These are phyloP conservation scores for Conopomorpha cramerella DNA, from an alignment of 1,140 invertebrate genomes.

Conservation along the genomic window DNA sequence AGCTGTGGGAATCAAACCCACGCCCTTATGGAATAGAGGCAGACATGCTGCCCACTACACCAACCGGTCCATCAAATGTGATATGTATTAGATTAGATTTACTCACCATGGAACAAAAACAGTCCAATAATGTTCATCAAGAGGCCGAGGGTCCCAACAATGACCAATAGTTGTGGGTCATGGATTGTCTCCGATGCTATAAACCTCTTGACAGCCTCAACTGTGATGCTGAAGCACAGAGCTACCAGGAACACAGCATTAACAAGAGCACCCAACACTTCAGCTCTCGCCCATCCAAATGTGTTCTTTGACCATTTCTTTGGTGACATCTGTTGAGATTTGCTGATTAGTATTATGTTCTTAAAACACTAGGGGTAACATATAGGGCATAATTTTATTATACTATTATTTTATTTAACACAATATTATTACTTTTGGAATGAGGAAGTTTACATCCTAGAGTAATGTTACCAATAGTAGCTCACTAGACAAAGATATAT, in stretches of 20 bases:
- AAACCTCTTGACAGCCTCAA: slow-evolving; percentile 89
- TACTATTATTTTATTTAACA: too few relatives aligned
- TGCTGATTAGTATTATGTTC: too few relatives aligned
- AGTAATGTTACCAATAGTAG: too few relatives aligned
- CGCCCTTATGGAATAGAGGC: too few relatives aligned
- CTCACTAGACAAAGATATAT: too few relatives aligned
- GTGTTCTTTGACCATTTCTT: slow-evolving; percentile 96
- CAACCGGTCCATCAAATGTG: too few relatives aligned
- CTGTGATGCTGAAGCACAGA: slow-evolving; percentile 89
- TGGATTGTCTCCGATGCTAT: slow-evolving; percentile 85
- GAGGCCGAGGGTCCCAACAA: slow-evolving; percentile 79
- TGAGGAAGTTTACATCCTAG: too few relatives aligned
- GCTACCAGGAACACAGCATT: slow-evolving; percentile 94
- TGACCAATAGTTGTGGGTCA: slow-evolving; percentile 74
- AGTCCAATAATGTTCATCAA: slow-evolving; percentile 84
- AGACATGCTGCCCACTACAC: too few relatives aligned
- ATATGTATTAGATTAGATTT: slow-evolving; percentile 1
- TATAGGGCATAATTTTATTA: too few relatives aligned
- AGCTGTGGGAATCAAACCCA: too few relatives aligned
- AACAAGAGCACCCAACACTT: slow-evolving; percentile 90
- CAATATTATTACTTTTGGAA: too few relatives aligned
- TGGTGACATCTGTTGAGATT: slow-evolving; percentile 80
- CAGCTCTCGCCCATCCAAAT: slow-evolving; percentile 92
- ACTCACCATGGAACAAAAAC: slow-evolving; percentile 81
- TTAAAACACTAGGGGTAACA: too few relatives aligned